A percentile compares a stretch with the other conserved stretches of the same genome.
Evolutionary conservation across 2,797 vertebrate genomes (phyloP).

Genomic region (Xenopus petersii): DNA sequence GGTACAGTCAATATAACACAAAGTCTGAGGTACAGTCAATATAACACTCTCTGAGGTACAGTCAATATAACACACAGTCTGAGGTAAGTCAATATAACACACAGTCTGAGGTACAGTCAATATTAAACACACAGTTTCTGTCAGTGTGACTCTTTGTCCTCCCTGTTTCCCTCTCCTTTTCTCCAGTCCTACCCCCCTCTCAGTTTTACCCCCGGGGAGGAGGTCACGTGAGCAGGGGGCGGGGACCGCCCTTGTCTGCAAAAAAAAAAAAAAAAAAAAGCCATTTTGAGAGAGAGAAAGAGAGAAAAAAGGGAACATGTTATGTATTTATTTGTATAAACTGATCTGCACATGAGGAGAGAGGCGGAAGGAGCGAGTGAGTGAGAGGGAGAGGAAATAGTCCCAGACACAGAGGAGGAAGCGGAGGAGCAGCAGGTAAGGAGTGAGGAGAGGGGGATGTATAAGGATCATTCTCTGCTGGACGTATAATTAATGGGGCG

Average conservation of each 20-base stretch:
- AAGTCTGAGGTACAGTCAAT: too few relatives aligned
- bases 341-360: not conserved
- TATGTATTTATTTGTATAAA: not conserved
- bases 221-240: constrained; percentile 36
- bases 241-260: constrained; percentile 37
- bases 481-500: not conserved
- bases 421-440: constrained; percentile 32
- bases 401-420: not conserved
- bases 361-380: not conserved
- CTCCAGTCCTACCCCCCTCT: constrained; percentile 9
- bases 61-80: too few relatives aligned
- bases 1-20: too few relatives aligned
- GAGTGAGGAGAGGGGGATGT: not conserved
- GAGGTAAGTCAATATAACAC: too few relatives aligned
- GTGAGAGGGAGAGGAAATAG: constrained; percentile 20
- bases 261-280: constrained; percentile 25
- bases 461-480: not conserved
- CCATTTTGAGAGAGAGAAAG: constrained; percentile 38
- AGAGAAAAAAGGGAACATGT: not conserved
- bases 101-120: too few relatives aligned
- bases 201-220: constrained; percentile 20
- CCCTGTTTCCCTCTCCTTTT: constrained; percentile 17
- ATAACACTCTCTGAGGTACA: too few relatives aligned
- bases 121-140: constrained; percentile 3
- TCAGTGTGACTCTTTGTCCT: constrained; percentile 43